Evolutionary conservation across 2,797 vertebrate genomes (phyloP), one percentile per base, ranked within the genome.

Genomic region (Alectoris magna): DNA sequence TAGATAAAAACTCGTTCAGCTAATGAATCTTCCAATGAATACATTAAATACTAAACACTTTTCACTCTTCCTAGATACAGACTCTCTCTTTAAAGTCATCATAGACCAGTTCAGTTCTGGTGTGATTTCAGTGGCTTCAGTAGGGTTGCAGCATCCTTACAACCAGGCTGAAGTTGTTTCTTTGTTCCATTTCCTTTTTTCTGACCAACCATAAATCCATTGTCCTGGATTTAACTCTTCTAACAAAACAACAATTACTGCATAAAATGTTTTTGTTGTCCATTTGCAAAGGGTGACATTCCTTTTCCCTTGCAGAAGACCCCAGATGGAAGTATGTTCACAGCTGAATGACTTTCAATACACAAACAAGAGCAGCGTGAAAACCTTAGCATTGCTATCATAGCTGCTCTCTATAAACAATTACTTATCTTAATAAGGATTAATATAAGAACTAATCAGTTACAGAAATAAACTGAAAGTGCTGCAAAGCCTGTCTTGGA

Each of bases 361-460:
- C 38, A n/a, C 48, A 44, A n/a, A 59, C 55, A 71, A 79, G 84
- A 74, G 21, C 76, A 60, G 73, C 81, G 10, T 29, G 22, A 81
- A 93, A 94, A 91, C 48, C 18, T 43, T 56, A 41, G 26, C 66
- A 39, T 55, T 39, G 56, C 83, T 72, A 75, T 86, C 93, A 88
- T 86, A 93, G 59, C 59, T 75, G 48, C 60, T 90, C 43, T 84
- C 71, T 88, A 22, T 78, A 94, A 92, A 94, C 91, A 93, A 92
- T 95, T 81, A 94, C 55, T 78, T 84, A 63, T 70, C 76, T 90
- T 96, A 93, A 86, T 66, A 78, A 70, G 67, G 29, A 81, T 94
- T 95, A 93, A 90, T 88, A 67, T 18, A 73, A 84, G 67, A 92
- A 92, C 76, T 69, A 70, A 87, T 74, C 63, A 48, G 78, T 46